Evolutionary conservation across 1,140 invertebrate species (phyloP).

Genomic region (Thaumatotibia leucotreta): DNA sequence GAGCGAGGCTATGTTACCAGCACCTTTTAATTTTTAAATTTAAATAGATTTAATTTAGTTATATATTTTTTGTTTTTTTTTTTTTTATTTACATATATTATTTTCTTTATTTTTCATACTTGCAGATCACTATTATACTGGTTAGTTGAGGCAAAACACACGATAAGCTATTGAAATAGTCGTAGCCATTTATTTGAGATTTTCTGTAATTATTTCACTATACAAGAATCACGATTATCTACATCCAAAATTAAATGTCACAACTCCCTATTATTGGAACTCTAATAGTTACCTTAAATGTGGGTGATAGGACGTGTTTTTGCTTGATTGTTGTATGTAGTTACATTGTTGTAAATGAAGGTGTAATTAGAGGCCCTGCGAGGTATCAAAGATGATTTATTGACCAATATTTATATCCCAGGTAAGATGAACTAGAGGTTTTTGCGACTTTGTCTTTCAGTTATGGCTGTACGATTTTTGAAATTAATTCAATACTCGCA

Average conservation of each 20-base stretch:
- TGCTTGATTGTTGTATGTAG: neutral
- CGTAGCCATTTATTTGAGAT: conserved; percentile 21
- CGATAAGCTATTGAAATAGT: neutral
- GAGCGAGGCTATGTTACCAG: too few relatives aligned
- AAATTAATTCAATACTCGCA: neutral
- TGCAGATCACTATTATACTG: too few relatives aligned
- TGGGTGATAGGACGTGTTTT: neutral
- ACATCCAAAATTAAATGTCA: neutral
- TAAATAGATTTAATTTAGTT: too few relatives aligned
- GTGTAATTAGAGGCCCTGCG: conserved; percentile 8
- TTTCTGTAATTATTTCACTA: conserved; percentile 33
- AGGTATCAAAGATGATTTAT: conserved; percentile 10
- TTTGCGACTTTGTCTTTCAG: neutral
- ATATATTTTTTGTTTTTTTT: too few relatives aligned
- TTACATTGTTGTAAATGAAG: neutral
- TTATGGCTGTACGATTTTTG: neutral
- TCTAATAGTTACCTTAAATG: neutral
- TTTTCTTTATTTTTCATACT: too few relatives aligned
- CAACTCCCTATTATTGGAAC: neutral
- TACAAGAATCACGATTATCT: conserved; percentile 15
- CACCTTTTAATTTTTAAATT: too few relatives aligned
- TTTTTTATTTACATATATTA: too few relatives aligned
- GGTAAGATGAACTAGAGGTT: neutral
- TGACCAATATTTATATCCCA: neutral
- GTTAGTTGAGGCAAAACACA: neutral